Evolutionary conservation across 2,113 vertebrate genomes (phyloP).

Genomic region (Macquaria australasica): DNA sequence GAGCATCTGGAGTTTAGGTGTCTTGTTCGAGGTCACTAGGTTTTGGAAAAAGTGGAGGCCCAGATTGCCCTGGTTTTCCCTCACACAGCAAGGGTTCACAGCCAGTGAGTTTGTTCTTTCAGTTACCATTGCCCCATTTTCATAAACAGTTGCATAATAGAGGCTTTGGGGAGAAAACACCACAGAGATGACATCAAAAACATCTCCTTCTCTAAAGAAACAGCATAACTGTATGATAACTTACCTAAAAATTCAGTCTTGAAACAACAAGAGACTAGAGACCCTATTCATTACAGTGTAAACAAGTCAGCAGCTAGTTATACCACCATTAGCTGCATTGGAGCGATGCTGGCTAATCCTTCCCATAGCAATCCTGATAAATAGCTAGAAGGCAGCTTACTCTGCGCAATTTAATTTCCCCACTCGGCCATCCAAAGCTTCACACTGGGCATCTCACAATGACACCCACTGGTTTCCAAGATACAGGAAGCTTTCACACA

Average conservation of each 20-base stretch:
- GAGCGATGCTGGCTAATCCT: constrained; percentile 52
- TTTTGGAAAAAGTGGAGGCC: background rate
- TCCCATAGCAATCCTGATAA: constrained; percentile 54
- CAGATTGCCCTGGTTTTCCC: background rate
- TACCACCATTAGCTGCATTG: constrained; percentile 33
- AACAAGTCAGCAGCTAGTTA: constrained; percentile 63
- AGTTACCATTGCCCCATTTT: constrained; percentile 52
- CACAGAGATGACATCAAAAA: constrained; percentile 43
- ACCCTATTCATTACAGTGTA: constrained; percentile 28
- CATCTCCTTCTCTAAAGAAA: constrained; percentile 16
- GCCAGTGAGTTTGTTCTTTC: constrained; percentile 5
- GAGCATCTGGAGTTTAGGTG: background rate
- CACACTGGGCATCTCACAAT: constrained; percentile 14
- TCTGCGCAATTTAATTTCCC: constrained; percentile 60
- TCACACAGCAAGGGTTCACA: background rate
- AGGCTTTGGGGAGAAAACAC: constrained; percentile 51
- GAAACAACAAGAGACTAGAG: constrained; percentile 28
- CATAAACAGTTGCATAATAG: constrained; percentile 43
- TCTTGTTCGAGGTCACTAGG: background rate
- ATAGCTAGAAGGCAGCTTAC: constrained; percentile 55
- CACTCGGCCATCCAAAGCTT: constrained; percentile 31
- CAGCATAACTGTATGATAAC: constrained; percentile 16
- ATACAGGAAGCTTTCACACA: constrained; percentile 1
- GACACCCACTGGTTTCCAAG: constrained; percentile 14
- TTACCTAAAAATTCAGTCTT: constrained; percentile 44